These are phyloP conservation scores for Nannoperca obscura DNA, from an alignment of 2,797 vertebrate species.

Conservation along the genomic window DNA sequence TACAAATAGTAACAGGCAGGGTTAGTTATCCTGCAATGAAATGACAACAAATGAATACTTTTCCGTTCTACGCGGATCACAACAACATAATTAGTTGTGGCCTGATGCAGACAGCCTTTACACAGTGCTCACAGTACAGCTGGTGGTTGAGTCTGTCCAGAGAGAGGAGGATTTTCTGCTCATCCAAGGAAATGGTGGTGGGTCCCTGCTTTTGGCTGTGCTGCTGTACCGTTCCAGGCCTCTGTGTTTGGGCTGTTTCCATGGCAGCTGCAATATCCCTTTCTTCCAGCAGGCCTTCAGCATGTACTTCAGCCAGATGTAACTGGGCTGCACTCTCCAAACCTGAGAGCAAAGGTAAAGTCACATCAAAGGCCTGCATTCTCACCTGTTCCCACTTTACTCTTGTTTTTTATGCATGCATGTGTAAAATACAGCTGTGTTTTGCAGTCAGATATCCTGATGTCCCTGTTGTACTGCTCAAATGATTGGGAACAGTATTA, in stretches of 20 bases:
- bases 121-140: conserved; percentile 75
- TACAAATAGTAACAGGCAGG: conserved; percentile 67
- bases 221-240: conserved; percentile 46
- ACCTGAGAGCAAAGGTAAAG: conserved; percentile 71
- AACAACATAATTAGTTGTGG: neutral
- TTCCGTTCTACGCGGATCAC: neutral
- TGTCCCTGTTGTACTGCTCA: neutral
- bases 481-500: neutral
- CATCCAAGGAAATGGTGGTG: conserved; percentile 87
- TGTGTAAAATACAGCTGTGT: neutral
- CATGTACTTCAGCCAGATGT: conserved; percentile 80
- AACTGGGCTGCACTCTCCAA: conserved; percentile 83
- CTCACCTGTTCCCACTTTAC: neutral
- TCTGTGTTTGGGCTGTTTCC: conserved; percentile 73
- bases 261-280: conserved; percentile 77
- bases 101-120: neutral
- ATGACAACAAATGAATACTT: neutral
- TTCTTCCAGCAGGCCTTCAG: conserved; percentile 70
- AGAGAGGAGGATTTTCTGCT: conserved; percentile 89
- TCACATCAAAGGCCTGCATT: conserved; percentile 16
- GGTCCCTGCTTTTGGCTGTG: conserved; percentile 50
- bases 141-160: conserved; percentile 85
- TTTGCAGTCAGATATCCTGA: neutral
- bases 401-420: neutral
- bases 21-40: neutral